Base-by-base conservation (phyloP, 2,797 vertebrate genomes). In the Mormyrus proboscirostris region DNA sequence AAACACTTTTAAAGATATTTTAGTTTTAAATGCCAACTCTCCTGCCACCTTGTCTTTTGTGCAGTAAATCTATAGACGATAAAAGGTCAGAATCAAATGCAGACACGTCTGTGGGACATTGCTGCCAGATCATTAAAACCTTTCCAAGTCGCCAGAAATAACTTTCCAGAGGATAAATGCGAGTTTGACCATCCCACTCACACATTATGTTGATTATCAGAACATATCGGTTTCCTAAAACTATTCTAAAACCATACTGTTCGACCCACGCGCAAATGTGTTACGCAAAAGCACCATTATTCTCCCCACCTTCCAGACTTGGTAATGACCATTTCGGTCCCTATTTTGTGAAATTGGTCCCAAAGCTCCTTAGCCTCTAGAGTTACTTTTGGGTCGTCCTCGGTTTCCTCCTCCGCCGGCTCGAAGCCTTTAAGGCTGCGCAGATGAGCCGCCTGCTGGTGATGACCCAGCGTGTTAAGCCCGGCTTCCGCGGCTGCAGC, bases 241-340 rank as follows among this genome's bases (percentile, higher is more conserved):
- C 12, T 41, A 76, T 76, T 38, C 69, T 16, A 16, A 82, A 44
- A 82, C 19, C 19, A n/a, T n/a, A 82, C 29, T 55, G 51, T 33
- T 55, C 9, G 22, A 57, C 19, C 6, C 76, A 47, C 7, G 44
- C 16, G 6, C 47, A 83, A 49, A 83, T 47, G 44, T 22, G 49
- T 22, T 83, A 47, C 29, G n/a, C 25, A 16, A 8, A 86, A 53
- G 16, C 5, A 19, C 69, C 88, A 76, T 51, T 50, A 55, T 22
- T 25, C 14, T 33, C 44, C 96, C 94, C 95, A 98, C 98, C 98
- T 98, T 95, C 98, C 98, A 0, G 98, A 99, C 95, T 99, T 99
- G 41, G 98, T 99, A 90, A 99, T 99, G 90, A 99, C 98, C 98
- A 99, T 99, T 94, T 99, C 98, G 0, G 98, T 99, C 90, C 98